Conservation (phyloP, 92 coral and sea anemone species). For the Porites divaricata region DNA sequence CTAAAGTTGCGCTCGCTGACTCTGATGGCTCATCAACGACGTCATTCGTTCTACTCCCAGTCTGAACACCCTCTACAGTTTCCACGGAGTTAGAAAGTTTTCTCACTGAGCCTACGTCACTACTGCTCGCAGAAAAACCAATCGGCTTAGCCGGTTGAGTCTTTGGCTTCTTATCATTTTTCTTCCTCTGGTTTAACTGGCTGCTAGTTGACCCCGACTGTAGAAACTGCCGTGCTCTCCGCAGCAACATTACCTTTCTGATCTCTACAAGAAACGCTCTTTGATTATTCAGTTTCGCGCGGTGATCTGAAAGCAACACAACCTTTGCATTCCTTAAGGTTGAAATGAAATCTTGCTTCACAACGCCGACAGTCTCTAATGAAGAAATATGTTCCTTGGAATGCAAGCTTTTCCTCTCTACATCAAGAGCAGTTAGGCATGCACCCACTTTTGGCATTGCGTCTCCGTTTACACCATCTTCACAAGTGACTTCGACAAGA, state of each 20-base stretch:
- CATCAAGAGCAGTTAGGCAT: background rate
- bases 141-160: background rate
- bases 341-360: constrained; percentile 15
- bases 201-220: background rate
- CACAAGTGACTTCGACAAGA: background rate
- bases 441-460: background rate
- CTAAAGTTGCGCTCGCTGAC: background rate
- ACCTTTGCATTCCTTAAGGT: background rate
- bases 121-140: background rate
- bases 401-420: background rate
- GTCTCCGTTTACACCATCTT: background rate
- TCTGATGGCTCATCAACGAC: background rate
- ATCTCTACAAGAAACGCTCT: constrained; percentile 37
- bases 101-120: background rate
- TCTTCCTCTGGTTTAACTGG: constrained; percentile 23
- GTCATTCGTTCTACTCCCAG: background rate
- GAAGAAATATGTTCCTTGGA: background rate
- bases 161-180: constrained; percentile 7
- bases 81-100: background rate
- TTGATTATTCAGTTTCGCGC: background rate
- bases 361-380: background rate
- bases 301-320: constrained; percentile 29
- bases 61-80: background rate
- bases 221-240: constrained; percentile 26
- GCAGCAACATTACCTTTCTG: constrained; percentile 33